These are phyloP conservation scores for Microplitis demolitor DNA, from an alignment of 1,140 invertebrate species.

Conservation along the genomic window DNA sequence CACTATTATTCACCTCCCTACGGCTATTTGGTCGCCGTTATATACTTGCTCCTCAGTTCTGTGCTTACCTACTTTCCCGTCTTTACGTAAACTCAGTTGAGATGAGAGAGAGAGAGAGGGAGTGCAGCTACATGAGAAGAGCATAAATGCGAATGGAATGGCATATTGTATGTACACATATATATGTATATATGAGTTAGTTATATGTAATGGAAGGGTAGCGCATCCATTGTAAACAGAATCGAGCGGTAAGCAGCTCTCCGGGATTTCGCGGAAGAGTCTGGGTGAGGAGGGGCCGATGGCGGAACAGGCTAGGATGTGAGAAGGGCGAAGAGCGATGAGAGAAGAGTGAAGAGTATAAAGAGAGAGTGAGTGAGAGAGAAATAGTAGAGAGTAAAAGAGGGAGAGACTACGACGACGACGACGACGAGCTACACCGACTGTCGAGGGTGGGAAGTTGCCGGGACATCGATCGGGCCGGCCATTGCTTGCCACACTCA, in stretches of 20 bases:
- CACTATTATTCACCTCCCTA: neutral
- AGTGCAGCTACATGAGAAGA: neutral
- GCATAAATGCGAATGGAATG: neutral
- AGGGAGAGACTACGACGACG: constrained; percentile 19
- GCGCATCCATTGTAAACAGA: constrained; percentile 58
- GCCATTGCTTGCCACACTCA: constrained; percentile 58
- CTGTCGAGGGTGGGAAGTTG: constrained; percentile 56
- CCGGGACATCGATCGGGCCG: constrained; percentile 62
- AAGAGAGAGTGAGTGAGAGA: constrained; percentile 9
- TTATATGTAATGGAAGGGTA: constrained; percentile 46
- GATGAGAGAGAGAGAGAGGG: neutral
- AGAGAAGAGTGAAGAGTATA: constrained; percentile 3
- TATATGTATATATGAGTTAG: constrained; percentile 37
- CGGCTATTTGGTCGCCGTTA: neutral
- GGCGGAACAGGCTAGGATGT: neutral
- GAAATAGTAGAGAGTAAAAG: neutral
- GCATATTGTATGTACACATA: neutral
- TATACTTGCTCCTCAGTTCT: no score
- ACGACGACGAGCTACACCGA: constrained; percentile 34
- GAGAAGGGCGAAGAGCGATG: constrained; percentile 1
- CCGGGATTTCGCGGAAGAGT: constrained; percentile 46
- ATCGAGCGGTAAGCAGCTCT: constrained; percentile 48
- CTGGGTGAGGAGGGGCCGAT: neutral
- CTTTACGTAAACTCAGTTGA: neutral
- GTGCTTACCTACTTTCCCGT: no score